Conservation (phyloP, 2,797 vertebrate species). For the Squalus acanthias region DNA sequence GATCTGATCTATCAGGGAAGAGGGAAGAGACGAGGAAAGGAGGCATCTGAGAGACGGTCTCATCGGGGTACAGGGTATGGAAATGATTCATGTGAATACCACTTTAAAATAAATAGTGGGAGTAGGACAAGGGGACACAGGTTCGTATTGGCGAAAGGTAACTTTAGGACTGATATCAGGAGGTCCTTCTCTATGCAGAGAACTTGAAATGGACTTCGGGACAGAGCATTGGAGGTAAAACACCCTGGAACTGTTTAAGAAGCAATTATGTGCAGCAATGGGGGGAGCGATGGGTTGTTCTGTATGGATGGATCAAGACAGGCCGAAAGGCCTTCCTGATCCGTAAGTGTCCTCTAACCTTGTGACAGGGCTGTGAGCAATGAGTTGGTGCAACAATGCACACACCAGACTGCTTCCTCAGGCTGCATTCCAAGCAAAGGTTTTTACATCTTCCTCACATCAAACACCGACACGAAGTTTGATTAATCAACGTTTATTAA, state of each 20-base stretch:
- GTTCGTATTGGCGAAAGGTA: not conserved
- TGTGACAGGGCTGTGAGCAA: not conserved
- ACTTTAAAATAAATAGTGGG: not conserved
- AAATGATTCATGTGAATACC: not conserved
- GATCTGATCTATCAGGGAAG: not conserved
- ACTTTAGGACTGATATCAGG: not conserved
- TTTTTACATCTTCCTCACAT: not conserved
- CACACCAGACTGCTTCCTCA: not conserved
- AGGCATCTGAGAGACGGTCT: too few species aligned
- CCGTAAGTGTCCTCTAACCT: not conserved
- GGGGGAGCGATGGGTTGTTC: not conserved
- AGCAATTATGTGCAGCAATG: not conserved
- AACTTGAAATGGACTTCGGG: not conserved
- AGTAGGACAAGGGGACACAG: not conserved
- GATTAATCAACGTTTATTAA: not conserved
- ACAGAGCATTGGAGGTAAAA: not conserved
- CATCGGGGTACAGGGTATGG: not conserved
- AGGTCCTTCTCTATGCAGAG: not conserved
- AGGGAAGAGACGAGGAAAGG: not conserved
- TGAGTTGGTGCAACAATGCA: not conserved
- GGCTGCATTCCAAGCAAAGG: not conserved
- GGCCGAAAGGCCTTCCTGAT: not conserved
- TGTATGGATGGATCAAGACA: not conserved
- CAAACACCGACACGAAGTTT: not conserved
- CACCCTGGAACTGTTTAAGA: not conserved